These are phyloP conservation scores for Platycnemis pennipes DNA, from an alignment of 2,888 invertebrate genomes.

Conservation along the genomic window DNA sequence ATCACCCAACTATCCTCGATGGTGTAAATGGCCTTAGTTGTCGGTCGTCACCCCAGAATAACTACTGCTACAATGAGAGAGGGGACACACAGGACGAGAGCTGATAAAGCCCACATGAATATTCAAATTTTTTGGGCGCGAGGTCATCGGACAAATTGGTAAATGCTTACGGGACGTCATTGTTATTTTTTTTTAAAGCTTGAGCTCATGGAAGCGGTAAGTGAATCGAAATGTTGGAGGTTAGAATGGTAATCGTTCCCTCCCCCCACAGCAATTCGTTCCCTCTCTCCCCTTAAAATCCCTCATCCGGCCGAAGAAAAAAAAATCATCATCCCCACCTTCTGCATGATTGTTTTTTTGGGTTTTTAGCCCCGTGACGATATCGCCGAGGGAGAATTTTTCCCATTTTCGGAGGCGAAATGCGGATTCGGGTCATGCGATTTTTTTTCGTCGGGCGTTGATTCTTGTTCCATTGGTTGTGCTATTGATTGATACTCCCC, in stretches of 20 bases:
- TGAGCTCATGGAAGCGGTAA: conserved; percentile 26
- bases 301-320: no score
- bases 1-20: no score
- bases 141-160: conserved; percentile 51
- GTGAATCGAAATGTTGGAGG: conserved; percentile 26
- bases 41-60: no score
- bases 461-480: conserved; percentile 13
- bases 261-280: no score
- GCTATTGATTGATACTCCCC: conserved; percentile 6
- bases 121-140: conserved; percentile 28
- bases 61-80: no score
- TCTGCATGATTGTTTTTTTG: no score
- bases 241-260: not conserved
- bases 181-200: conserved; percentile 4
- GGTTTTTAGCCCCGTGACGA: no score
- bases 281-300: no score
- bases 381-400: no score
- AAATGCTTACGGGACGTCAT: conserved; percentile 11
- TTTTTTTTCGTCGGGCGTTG: not conserved
- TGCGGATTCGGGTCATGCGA: not conserved
- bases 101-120: conserved; percentile 22
- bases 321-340: no score
- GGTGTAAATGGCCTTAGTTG: no score
- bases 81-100: not conserved
- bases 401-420: not conserved